Evolutionary conservation across 2,113 vertebrate species (phyloP).

Genomic region (Elachura formosa): DNA sequence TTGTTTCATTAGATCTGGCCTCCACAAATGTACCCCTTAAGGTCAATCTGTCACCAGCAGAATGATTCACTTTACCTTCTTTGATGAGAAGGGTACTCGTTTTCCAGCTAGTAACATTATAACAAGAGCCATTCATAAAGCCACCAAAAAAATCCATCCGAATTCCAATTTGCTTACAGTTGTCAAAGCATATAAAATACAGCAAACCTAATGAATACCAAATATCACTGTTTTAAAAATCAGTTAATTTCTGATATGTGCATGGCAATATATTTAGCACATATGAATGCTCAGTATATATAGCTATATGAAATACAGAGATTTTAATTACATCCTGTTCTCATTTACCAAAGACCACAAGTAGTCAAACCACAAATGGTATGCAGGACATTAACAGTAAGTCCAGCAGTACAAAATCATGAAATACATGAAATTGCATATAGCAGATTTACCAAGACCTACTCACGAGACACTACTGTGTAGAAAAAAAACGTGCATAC

Average conservation of each 20-base stretch:
- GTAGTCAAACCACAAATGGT: background rate
- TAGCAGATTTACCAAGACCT: constrained; percentile 9
- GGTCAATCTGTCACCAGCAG: background rate
- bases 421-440: background rate
- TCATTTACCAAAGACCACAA: background rate
- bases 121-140: background rate
- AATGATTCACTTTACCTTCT: background rate
- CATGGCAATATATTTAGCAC: background rate
- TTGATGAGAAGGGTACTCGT: background rate
- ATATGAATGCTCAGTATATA: background rate
- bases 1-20: background rate
- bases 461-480: background rate
- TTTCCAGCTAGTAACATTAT: background rate
- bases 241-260: background rate
- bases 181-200: background rate
- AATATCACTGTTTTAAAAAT: background rate
- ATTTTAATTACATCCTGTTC: background rate
- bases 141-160: background rate
- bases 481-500: constrained; percentile 42
- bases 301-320: background rate
- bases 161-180: background rate
- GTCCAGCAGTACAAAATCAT: background rate
- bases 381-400: background rate
- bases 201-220: background rate
- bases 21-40: background rate